Percentiles rank a stretch among this genome's conserved stretches.
These are phyloP conservation scores for Aleiodes testaceus DNA, from an alignment of 2,888 invertebrate genomes.

Conservation along the genomic window DNA sequence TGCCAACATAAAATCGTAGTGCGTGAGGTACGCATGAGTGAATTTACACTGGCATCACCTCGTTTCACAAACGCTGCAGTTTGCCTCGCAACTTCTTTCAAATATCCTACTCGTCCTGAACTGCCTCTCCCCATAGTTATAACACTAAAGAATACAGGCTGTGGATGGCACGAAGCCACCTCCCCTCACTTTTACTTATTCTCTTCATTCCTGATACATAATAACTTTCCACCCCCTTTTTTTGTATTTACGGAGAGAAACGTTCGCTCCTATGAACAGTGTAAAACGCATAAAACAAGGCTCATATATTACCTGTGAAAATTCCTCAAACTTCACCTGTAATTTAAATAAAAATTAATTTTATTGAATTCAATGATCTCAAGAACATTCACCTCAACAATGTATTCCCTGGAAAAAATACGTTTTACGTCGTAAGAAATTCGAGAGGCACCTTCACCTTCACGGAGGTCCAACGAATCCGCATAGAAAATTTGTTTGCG, in stretches of 20 bases:
- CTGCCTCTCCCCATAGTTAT: conserved; percentile 17
- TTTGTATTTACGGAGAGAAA: conserved; percentile 27
- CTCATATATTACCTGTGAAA: not conserved
- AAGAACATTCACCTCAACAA: not conserved
- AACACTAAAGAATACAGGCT: conserved; percentile 28
- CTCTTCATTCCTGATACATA: conserved; percentile 15
- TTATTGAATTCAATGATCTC: too few relatives aligned
- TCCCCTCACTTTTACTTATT: not conserved
- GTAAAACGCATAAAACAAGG: conserved; percentile 34
- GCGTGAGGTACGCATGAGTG: conserved; percentile 26
- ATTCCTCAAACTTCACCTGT: not conserved
- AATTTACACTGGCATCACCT: conserved; percentile 18
- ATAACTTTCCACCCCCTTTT: conserved; percentile 37
- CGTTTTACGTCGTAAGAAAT: conserved; percentile 34
- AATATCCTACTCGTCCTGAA: conserved; percentile 28
- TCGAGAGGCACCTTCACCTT: conserved; percentile 34
- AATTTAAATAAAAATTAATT: too few relatives aligned
- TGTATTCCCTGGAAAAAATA: conserved; percentile 15
- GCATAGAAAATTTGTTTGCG: conserved; percentile 53
- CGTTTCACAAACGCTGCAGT: not conserved
- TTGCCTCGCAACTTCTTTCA: conserved; percentile 12
- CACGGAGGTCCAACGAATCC: conserved; percentile 44
- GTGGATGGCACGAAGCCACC: conserved; percentile 29
- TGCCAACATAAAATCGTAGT: conserved; percentile 22
- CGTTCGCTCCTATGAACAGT: conserved; percentile 12